These are phyloP conservation scores for Myodes glareolus DNA, from an alignment of 2,113 vertebrate species.

Conservation along the genomic window DNA sequence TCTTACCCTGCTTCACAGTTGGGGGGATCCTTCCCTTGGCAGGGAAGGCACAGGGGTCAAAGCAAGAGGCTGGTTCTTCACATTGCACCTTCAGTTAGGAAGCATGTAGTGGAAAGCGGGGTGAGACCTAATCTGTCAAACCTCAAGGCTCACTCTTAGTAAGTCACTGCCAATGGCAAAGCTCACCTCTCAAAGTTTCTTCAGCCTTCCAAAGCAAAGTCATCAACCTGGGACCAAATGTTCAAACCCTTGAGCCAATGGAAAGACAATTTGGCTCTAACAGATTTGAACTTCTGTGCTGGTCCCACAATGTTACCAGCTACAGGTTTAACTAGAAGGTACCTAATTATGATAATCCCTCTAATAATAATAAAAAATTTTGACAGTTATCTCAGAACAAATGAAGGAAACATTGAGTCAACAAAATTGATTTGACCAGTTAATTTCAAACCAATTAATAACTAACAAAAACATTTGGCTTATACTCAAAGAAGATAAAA, in stretches of 20 bases:
- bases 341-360: background rate
- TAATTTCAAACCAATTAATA: slow-evolving; percentile 46
- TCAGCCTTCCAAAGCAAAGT: background rate
- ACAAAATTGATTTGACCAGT: background rate
- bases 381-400: background rate
- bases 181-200: too few species aligned
- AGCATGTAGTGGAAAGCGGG: background rate
- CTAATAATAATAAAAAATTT: slow-evolving; percentile 5
- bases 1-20: background rate
- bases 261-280: background rate
- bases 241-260: background rate
- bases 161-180: background rate
- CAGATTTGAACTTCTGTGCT: too few species aligned
- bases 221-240: background rate
- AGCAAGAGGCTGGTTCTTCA: background rate
- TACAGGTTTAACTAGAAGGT: too few species aligned
- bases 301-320: too few species aligned
- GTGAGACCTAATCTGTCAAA: background rate
- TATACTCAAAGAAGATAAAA: background rate
- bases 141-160: background rate
- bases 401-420: slow-evolving; percentile 28
- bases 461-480: slow-evolving; percentile 2
- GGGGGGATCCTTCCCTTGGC: background rate
- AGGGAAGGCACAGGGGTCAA: accelerated
- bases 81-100: background rate